Evolutionary conservation across 2,113 vertebrate species (phyloP).

Genomic region (Poeciliopsis turrubarensis): DNA sequence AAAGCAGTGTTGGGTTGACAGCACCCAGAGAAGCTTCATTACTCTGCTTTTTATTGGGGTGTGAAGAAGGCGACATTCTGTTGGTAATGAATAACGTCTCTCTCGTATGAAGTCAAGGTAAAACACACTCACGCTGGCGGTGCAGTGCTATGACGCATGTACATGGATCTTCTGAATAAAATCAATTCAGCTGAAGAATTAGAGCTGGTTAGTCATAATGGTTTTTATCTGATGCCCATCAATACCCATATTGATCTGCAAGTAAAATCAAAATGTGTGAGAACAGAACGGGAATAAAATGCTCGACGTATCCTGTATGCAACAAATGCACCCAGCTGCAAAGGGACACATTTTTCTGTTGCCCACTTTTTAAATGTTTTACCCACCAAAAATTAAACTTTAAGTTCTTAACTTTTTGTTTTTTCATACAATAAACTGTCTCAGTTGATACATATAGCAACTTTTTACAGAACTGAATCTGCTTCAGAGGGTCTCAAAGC

Average conservation of each 20-base stretch:
- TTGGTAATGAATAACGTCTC: constrained; percentile 81
- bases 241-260: constrained; percentile 72
- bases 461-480: no score
- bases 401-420: neutral
- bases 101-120: constrained; percentile 76
- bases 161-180: constrained; percentile 79
- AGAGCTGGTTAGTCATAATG: constrained; percentile 71
- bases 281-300: constrained; percentile 21
- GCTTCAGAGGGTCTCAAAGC: no score
- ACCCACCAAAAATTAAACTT: neutral
- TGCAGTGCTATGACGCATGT: constrained; percentile 55
- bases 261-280: constrained; percentile 56
- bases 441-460: no score
- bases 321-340: constrained; percentile 21
- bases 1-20: constrained; percentile 82
- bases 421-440: neutral
- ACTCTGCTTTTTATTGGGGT: constrained; percentile 82
- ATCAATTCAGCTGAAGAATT: constrained; percentile 80
- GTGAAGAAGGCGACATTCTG: constrained; percentile 73
- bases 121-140: constrained; percentile 66
- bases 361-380: constrained; percentile 9
- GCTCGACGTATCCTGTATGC: constrained; percentile 32
- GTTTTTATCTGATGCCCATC: constrained; percentile 75
- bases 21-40: constrained; percentile 79
- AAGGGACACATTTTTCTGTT: constrained; percentile 31